Conservation (phyloP, 1,140 invertebrate species). For the Sminthurinus signatus region DNA sequence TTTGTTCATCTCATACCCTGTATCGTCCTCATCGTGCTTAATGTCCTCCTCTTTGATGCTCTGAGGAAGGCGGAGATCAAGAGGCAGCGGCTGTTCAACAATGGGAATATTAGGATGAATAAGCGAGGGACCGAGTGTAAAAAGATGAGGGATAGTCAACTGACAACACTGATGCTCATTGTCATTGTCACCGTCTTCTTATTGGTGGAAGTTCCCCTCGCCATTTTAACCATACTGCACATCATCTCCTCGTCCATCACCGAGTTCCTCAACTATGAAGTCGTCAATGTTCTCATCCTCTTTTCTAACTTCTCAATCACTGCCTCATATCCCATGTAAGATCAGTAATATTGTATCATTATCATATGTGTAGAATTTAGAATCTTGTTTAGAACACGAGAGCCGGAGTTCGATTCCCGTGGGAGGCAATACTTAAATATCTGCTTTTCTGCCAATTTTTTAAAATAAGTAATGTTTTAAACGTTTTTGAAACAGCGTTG, state of each 20-base stretch:
- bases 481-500: too few relatives aligned
- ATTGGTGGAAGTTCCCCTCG: constrained; percentile 82
- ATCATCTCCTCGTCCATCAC: constrained; percentile 65
- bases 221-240: constrained; percentile 75
- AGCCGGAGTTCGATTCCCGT: too few relatives aligned
- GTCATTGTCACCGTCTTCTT: constrained; percentile 88
- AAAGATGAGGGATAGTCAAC: constrained; percentile 76
- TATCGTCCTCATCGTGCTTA: constrained; percentile 78
- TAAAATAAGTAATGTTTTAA: too few relatives aligned
- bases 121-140: constrained; percentile 67
- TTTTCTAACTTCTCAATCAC: constrained; percentile 88
- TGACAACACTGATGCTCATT: constrained; percentile 91
- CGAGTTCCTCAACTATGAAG: constrained; percentile 56
- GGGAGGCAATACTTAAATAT: too few relatives aligned
- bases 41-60: constrained; percentile 76
- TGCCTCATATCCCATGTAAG: constrained; percentile 83
- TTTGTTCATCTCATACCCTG: constrained; percentile 88
- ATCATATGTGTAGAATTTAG: too few relatives aligned
- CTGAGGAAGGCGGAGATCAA: constrained; percentile 73
- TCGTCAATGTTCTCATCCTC: constrained; percentile 74
- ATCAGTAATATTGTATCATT: too few relatives aligned
- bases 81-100: constrained; percentile 70
- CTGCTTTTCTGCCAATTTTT: too few relatives aligned
- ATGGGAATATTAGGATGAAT: constrained; percentile 50
- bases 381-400: too few relatives aligned